Evolutionary conservation across 2,113 vertebrate species (phyloP), one percentile per base, ranked within the genome.

Genomic region (Chelonoidis abingdonii): DNA sequence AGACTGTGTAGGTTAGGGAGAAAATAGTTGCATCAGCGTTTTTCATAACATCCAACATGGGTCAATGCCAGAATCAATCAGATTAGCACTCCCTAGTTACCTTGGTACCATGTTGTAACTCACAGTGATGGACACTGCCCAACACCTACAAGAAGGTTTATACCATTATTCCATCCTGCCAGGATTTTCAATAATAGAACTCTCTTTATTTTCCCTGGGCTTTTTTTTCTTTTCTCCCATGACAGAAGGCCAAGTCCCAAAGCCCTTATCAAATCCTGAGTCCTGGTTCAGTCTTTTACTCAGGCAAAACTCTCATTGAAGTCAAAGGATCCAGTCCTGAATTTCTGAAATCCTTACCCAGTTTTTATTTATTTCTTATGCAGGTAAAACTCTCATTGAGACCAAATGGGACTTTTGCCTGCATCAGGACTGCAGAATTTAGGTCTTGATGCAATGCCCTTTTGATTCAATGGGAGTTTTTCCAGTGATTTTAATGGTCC

Each of bases 31-130:
- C 96, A 96, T 91, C 89, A 93, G 95, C 97, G 96, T 97, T 93
- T 80, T 78, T 84, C 92, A 81, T 93, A 65, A 89, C 92, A 93
- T 16, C 31, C 93, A 89, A 54, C 84, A 86, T 85, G 80, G 52
- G 62, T 56, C 89, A 62, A 59, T 54, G 56, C 81, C 49, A 5
- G 83, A 88, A 87, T 85, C n/a, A 89, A 49, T 86, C 17, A 44
- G 80, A 92, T 96, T 87, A 96, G 86, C 97, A 92, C 93, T 96
- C 97, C 95, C 94, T 96, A 97, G 97, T 97, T 96, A 97, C 62
- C 83, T 96, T 10, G 89, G 87, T 94, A 96, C 87, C 21, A 53
- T 80, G 57, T 80, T 89, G 90, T 96, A 95, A 96, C 54, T 98
- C 91, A 97, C 56, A 54, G 89, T 92, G 90, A 97, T 93, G 85